A percentile compares a stretch with the other conserved stretches of the same genome.
Conservation (phyloP, 2,797 vertebrate genomes). For the Artibeus jamaicensis region DNA sequence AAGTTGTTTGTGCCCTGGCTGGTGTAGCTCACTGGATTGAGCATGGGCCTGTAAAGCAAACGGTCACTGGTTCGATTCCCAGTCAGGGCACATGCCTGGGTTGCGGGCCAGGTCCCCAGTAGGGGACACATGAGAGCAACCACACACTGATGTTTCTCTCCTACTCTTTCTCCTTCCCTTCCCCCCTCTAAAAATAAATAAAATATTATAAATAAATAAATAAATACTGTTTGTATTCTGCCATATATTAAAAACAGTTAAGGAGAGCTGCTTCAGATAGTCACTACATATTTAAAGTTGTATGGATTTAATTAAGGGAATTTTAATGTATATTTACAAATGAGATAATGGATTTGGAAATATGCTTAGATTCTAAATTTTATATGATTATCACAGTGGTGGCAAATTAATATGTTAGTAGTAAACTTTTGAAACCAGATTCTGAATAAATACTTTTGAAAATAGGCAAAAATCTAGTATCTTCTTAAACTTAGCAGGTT, state of each 20-base stretch:
- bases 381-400: neutral
- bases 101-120: no score
- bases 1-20: neutral
- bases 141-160: no score
- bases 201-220: no score
- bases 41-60: no score
- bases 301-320: neutral
- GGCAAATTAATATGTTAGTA: neutral
- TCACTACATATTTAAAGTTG: neutral
- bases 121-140: no score
- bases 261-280: neutral
- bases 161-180: no score
- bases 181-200: no score
- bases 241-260: neutral
- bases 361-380: slow-evolving; percentile 6
- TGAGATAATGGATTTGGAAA: slow-evolving; percentile 5
- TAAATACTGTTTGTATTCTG: neutral
- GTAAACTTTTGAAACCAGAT: neutral
- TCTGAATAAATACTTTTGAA: slow-evolving; percentile 33
- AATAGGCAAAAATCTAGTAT: slow-evolving; percentile 15
- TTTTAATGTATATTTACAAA: neutral
- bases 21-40: no score
- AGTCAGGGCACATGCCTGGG: no score
- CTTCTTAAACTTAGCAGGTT: neutral
- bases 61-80: no score